Conservation (phyloP, 2,888 invertebrate species). For the Argyresthia albistria region DNA sequence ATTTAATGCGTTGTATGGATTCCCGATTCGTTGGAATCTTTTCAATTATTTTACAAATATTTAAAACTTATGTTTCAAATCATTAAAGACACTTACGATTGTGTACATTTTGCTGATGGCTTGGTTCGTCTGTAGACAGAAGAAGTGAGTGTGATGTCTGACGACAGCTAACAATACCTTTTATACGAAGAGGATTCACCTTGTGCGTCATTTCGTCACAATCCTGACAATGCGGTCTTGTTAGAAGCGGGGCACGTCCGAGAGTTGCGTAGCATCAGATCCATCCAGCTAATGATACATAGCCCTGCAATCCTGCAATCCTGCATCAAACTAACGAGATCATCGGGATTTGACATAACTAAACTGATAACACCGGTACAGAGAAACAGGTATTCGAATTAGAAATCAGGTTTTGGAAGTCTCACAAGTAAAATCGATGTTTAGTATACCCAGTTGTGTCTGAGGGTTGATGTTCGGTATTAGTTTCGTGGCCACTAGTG, state of each 20-base stretch:
- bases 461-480: no score
- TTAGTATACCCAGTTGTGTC: no score
- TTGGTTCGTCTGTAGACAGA: slow-evolving; percentile 35
- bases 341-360: slow-evolving; percentile 2
- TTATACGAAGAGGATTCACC: slow-evolving; percentile 67
- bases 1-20: no score
- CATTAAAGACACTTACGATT: slow-evolving; percentile 32
- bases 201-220: slow-evolving; percentile 56
- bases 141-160: slow-evolving; percentile 47
- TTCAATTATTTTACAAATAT: not conserved
- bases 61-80: not conserved
- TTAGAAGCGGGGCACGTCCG: slow-evolving; percentile 52
- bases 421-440: no score
- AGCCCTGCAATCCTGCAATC: no score
- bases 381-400: not conserved
- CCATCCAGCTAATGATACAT: slow-evolving; percentile 25
- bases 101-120: slow-evolving; percentile 44
- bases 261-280: slow-evolving; percentile 20
- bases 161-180: slow-evolving; percentile 50
- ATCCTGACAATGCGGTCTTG: slow-evolving; percentile 30
- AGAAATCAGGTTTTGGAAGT: no score
- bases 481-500: no score
- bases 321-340: slow-evolving; percentile 21
- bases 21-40: not conserved
- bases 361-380: not conserved